Evolutionary conservation across 2,888 invertebrate genomes (phyloP).

Genomic region (Acleris cristana): DNA sequence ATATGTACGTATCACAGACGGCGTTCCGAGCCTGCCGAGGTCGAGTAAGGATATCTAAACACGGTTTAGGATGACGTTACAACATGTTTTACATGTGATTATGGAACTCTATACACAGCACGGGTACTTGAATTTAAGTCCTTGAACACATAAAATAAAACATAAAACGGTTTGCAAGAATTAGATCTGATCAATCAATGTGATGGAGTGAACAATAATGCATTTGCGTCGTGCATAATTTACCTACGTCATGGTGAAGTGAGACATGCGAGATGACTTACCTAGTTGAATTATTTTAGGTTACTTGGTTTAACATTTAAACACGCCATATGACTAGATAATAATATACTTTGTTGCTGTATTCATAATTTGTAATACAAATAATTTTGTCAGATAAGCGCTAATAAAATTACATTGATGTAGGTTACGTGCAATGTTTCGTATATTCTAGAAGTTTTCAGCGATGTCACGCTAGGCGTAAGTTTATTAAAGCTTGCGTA

Average conservation of each 20-base stretch:
- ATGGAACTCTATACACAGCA: conserved; percentile 19
- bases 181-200: background rate
- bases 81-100: conserved; percentile 31
- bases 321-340: background rate
- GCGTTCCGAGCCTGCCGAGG: conserved; percentile 10
- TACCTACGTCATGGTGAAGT: background rate
- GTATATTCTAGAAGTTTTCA: too few relatives aligned
- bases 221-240: background rate
- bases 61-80: conserved; percentile 34
- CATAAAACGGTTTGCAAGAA: background rate
- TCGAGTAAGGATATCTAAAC: conserved; percentile 32
- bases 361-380: background rate
- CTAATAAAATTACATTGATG: background rate
- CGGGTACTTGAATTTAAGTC: conserved; percentile 7
- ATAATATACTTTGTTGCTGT: background rate
- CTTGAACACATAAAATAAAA: background rate
- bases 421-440: background rate
- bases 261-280: background rate
- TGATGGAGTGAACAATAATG: too few relatives aligned
- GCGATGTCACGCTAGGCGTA: background rate
- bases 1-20: conserved; percentile 29
- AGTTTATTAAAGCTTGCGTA: background rate
- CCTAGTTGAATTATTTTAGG: background rate
- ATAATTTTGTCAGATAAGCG: background rate
- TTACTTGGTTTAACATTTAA: background rate